Base-by-base conservation (phyloP, 2,113 vertebrate genomes). In the Salvator merianae region DNA sequence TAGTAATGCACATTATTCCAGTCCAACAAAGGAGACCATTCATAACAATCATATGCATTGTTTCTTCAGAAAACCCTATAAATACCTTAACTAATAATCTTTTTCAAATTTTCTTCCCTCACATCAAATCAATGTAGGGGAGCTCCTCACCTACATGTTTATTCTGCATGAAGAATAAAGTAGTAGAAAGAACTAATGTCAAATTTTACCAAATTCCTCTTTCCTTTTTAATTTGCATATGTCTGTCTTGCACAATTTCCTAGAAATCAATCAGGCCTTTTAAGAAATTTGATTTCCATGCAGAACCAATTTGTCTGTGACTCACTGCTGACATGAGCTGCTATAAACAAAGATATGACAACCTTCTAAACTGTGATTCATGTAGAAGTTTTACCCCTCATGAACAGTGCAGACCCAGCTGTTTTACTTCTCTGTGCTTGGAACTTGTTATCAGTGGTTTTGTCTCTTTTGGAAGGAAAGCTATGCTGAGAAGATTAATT, bases 191-290 rank as follows among this genome's bases (percentile, higher is more conserved):
- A 7, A 10, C 3, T 73, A 40, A 38, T 13, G 36, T 75, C 36
- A 66, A 13, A 62, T 32, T 36, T 82, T 38, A 43, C 32, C 55
- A 47, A 28, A 65, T 65, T 28, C 53, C 24, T 9, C 59, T 13
- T 34, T 30, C 7, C 32, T 43, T 65, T 66, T 36, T 32, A 5
- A n/a, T 36, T 38, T 36, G 28, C 32, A 5, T 36, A 8, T 53
- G 36, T 69, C 62, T 77, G 63, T n/a, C 73, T 77, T 84, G 14
- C 82, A 69, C n/a, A 77, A 82, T 30, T 63, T 43, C 30, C 26
- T 22, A 28, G 20, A 65, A 63, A 63, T 43, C 63, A 74, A 65
- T 85, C 40, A 50, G 3, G 22, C 14, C 55, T 59, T 22, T 84
- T 71, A 73, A n/a, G 40, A 53, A 53, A 38, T 20, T 26, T 69